Conservation (phyloP, 2,888 invertebrate genomes). For the Ichneumoninae sp. region DNA sequence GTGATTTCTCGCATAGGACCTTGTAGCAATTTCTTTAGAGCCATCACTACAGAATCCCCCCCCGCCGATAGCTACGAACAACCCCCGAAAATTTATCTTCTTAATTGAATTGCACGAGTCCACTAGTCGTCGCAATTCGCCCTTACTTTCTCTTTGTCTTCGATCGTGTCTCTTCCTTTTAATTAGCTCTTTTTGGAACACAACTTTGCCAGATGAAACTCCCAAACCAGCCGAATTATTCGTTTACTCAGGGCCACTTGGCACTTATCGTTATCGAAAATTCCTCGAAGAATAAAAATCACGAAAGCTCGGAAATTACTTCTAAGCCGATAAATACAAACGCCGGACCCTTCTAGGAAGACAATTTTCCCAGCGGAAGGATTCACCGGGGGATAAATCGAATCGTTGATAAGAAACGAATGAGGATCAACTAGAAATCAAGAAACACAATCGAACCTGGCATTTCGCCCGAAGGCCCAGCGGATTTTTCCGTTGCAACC, state of each 20-base stretch:
- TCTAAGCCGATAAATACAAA: not conserved
- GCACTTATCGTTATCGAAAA: slow-evolving; percentile 61
- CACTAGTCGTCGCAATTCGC: slow-evolving; percentile 54
- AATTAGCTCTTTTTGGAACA: slow-evolving; percentile 60
- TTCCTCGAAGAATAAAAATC: not conserved
- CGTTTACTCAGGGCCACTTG: slow-evolving; percentile 24
- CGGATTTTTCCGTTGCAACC: not conserved
- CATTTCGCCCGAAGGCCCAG: slow-evolving; percentile 46
- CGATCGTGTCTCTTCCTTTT: slow-evolving; percentile 55
- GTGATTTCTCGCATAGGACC: slow-evolving; percentile 42
- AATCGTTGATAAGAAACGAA: slow-evolving; percentile 44
- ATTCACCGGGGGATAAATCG: slow-evolving; percentile 49
- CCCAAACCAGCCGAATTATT: slow-evolving; percentile 4
- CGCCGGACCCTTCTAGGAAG: no score
- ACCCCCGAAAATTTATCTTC: slow-evolving; percentile 72
- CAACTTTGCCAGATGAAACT: slow-evolving; percentile 64
- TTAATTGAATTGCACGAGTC: slow-evolving; percentile 73
- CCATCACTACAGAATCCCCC: slow-evolving; percentile 12
- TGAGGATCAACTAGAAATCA: slow-evolving; percentile 51
- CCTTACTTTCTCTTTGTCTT: slow-evolving; percentile 38
- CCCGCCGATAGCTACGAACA: not conserved
- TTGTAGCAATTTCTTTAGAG: slow-evolving; percentile 7
- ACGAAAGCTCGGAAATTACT: not conserved
- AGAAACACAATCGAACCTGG: slow-evolving; percentile 19
- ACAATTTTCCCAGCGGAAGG: not conserved